Conservation (phyloP, 1,140 invertebrate species). For the Protaetia brevitarsis region DNA sequence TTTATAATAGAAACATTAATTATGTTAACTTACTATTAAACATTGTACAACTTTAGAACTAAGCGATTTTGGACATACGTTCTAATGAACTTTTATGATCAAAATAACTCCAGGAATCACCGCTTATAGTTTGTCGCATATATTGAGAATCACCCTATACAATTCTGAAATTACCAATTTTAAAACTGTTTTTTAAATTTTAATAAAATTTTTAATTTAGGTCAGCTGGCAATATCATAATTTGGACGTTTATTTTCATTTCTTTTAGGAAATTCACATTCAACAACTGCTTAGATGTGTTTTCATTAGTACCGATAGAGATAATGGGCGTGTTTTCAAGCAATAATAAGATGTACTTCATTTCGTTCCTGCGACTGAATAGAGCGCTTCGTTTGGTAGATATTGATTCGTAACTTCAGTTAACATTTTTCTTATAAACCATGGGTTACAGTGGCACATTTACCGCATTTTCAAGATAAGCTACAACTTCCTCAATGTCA, state of each 20-base stretch:
- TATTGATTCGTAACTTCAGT: not conserved
- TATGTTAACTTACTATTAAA: no score
- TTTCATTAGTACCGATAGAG: conserved; percentile 6
- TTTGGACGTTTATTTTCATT: not conserved
- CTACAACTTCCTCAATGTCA: conserved; percentile 23
- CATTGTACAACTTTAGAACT: no score
- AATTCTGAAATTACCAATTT: no score
- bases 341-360: not conserved
- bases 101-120: no score
- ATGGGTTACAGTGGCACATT: conserved; percentile 27
- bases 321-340: not conserved
- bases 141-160: no score
- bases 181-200: no score
- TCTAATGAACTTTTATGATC: no score
- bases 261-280: not conserved
- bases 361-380: conserved; percentile 3
- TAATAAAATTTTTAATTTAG: no score
- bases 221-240: no score
- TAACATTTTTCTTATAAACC: not conserved
- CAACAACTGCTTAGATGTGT: not conserved
- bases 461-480: conserved; percentile 22
- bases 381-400: conserved; percentile 20
- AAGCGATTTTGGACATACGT: no score
- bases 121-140: no score
- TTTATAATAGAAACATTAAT: no score